These are phyloP conservation scores for Antheraea mylitta DNA, from an alignment of 1,140 invertebrate genomes.

Conservation along the genomic window DNA sequence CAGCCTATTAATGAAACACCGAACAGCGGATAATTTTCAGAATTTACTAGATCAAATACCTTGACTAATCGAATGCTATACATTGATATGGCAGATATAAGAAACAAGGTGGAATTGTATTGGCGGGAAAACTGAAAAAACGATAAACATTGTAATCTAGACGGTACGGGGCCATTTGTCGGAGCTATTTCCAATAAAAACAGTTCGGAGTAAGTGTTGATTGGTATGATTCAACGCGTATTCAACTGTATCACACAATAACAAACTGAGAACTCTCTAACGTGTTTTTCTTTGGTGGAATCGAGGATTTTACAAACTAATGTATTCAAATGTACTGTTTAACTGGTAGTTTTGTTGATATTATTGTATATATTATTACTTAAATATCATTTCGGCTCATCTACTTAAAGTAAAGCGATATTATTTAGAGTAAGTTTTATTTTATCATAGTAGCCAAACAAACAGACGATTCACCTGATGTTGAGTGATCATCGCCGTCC, in stretches of 20 bases:
- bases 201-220: conserved; percentile 15
- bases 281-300: neutral
- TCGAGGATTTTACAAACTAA: neutral
- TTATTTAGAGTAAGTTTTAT: no score
- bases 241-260: neutral
- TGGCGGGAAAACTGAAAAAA: conserved; percentile 11
- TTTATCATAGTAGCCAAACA: no score
- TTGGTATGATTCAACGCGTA: conserved; percentile 13
- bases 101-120: conserved; percentile 12
- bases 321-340: neutral
- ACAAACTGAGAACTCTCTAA: neutral
- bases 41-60: conserved; percentile 4
- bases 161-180: conserved; percentile 18
- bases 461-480: no score
- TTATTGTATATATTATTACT: no score
- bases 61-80: conserved; percentile 6
- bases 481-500: no score
- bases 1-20: neutral
- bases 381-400: no score
- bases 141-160: conserved; percentile 16
- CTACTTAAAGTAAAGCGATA: no score
- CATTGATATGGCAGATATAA: conserved; percentile 10
- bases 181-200: conserved; percentile 14
- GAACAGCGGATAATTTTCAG: neutral
- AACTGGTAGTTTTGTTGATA: neutral